Evolutionary conservation across 2,797 vertebrate genomes (phyloP), one percentile per base, ranked within the genome.

Genomic region (Salarias fasciatus): DNA sequence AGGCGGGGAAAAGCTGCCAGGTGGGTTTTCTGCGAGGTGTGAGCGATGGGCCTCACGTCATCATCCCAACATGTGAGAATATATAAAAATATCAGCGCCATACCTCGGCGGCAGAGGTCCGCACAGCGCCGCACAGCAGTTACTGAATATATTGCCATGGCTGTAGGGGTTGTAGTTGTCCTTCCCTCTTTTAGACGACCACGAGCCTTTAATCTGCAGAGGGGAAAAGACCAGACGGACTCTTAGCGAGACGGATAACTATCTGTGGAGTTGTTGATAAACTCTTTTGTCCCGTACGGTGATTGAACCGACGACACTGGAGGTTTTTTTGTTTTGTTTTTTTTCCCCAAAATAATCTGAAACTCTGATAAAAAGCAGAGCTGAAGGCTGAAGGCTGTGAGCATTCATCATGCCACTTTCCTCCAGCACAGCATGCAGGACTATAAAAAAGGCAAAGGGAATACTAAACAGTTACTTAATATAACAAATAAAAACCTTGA

Each of bases 81-180:
- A 70, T 8, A 37, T 30, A 15, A 35, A 8, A 31, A 43, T 42
- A 38, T 4, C 30, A n/a, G 12, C 1, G 1, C 11, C 80, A 43
- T 87, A 93, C 97, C 97, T 99, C n/a, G 97, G 97, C 29, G 96
- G 96, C 47, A 99, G 86, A 62, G 97, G 97, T 75, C 97, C 96
- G 84, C 97, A 99, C 24, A 99, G 92, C 0, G 96, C 97, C 33
- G 95, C 95, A 71, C 96, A 98, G 93, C 97, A 99, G 84, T 99
- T 99, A 61, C 94, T 96, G 80, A 97, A 93, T 85, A 99, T 95
- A 83, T 96, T 99, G 57, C 97, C 97, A 1, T 98, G 91, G 91
- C 97, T 99, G 91, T 98, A 99, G 18, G 97, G 97, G 82, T 99
- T 99, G 83, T 96, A 98, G 89, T 97, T 98, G 73, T 98, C 97